phyloP scores from a whole-genome alignment of 2,797 vertebrate genomes.

The Borostomias antarcticus region DNA sequence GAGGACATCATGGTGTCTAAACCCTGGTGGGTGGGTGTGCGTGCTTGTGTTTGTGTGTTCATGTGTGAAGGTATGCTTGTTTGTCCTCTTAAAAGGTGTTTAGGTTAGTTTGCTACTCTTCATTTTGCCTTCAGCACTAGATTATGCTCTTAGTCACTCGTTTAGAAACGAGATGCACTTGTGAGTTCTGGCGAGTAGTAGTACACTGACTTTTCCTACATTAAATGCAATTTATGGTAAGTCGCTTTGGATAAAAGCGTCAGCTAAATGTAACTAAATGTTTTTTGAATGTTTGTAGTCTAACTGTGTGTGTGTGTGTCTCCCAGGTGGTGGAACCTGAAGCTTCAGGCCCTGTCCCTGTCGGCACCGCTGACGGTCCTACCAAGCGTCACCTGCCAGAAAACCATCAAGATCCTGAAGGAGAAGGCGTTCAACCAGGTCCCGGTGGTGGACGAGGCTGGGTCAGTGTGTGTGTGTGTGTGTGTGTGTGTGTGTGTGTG shows the following conservation, averaged over 20 bases:
- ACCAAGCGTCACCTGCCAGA: slow-evolving; percentile 87
- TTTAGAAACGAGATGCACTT: too few species aligned
- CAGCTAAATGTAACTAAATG: too few species aligned
- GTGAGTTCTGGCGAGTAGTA: too few species aligned
- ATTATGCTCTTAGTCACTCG: too few species aligned
- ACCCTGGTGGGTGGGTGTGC: slow-evolving; percentile 81
- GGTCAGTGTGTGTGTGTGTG: too few species aligned
- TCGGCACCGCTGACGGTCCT: slow-evolving; percentile 89
- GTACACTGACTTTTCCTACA: too few species aligned
- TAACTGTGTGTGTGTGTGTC: neutral
- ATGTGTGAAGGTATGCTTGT: slow-evolving; percentile 3
- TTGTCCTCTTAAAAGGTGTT: neutral
- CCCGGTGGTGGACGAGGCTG: slow-evolving; percentile 89
- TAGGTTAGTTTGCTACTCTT: too few species aligned
- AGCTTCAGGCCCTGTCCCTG: slow-evolving; percentile 85
- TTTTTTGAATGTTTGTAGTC: neutral
- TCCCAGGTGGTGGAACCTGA: slow-evolving; percentile 94
- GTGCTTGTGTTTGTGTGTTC: slow-evolving; percentile 61
- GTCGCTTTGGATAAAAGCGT: too few species aligned
- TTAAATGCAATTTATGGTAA: too few species aligned
- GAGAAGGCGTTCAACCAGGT: slow-evolving; percentile 95
- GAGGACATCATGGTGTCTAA: slow-evolving; percentile 82
- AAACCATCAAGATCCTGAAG: slow-evolving; percentile 89
- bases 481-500: too few species aligned
- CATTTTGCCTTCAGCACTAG: too few species aligned